Base-by-base conservation (phyloP, 2,113 vertebrate species). In the Cheirogaleus medius region DNA sequence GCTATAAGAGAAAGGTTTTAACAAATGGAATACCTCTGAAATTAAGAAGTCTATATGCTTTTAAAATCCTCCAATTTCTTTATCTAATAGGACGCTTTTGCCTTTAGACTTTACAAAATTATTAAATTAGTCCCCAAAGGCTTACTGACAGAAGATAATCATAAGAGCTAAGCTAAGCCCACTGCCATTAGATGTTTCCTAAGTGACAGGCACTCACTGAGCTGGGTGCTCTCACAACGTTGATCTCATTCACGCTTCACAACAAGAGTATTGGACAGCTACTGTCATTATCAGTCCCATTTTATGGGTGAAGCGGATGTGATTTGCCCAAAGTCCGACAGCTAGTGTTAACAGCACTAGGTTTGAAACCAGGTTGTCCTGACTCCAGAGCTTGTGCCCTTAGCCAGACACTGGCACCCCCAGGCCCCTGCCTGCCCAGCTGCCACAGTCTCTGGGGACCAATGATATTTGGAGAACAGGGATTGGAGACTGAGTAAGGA, bases 51-150 rank as follows among this genome's bases (percentile, higher is more conserved):
- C 44, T 34, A 2, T 73, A 58, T 69, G n/a, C 29, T 64, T 88
- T 93, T 15, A 56, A 82, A 80, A n/a, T 56, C 58, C 42, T 92
- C 11, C 44, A 18, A 10, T 80, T 90, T 49, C 37, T 82, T 94
- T 69, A 93, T 82, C 82, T 88, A 93, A 85, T 49, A 18, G 52
- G 81, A 64, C 13, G 9, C 9, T 88, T 94, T 94, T 96, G 76
- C 66, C 25, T 88, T 81, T 52, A 89, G 49, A 66, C 49, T 87
- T 95, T 93, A 37, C 58, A 49, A 74, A 95, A 81, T 80, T 81
- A 77, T 88, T 90, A 88, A 34, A 52, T 66, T 85, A 92, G 90
- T 83, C 77, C 84, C 80, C 56, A 44, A 76, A 71, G 68, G 29
- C 66, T 76, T 90, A 64, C 58, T 77, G 58, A 85, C 37, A 85